Evolutionary conservation across 2,113 vertebrate genomes (phyloP).

Genomic region (Perognathus longimembris): DNA sequence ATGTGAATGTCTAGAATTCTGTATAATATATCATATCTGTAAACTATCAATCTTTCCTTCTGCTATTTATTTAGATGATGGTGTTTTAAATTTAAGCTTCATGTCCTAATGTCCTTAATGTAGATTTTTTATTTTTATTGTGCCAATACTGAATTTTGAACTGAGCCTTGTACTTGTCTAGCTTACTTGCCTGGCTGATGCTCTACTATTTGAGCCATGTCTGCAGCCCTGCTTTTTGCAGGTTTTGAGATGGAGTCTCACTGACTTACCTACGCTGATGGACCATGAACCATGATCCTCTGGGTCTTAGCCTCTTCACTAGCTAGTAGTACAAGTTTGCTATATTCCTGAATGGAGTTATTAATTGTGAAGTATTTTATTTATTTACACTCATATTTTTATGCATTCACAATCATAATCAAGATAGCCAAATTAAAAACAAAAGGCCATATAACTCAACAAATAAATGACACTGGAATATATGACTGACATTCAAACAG

Average conservation of each 20-base stretch:
- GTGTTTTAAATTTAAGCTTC: not conserved
- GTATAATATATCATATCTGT: too few species aligned
- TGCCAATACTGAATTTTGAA: too few species aligned
- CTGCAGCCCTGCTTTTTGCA: too few species aligned
- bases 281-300: too few species aligned
- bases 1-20: too few species aligned
- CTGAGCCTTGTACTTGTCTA: too few species aligned
- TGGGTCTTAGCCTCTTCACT: too few species aligned
- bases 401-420: not conserved
- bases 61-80: not conserved
- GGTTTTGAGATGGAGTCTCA: too few species aligned
- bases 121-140: not conserved
- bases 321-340: too few species aligned
- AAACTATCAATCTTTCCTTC: not conserved
- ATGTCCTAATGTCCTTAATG: not conserved
- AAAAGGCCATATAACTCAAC: not conserved
- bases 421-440: not conserved
- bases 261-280: too few species aligned
- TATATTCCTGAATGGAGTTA: not conserved
- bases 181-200: too few species aligned
- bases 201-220: too few species aligned
- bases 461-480: not conserved
- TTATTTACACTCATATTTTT: constrained; percentile 21
- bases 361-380: not conserved
- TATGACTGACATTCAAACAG: not conserved